phyloP scores from a whole-genome alignment of 1,140 invertebrate species.

The Mylabris phalerata region DNA sequence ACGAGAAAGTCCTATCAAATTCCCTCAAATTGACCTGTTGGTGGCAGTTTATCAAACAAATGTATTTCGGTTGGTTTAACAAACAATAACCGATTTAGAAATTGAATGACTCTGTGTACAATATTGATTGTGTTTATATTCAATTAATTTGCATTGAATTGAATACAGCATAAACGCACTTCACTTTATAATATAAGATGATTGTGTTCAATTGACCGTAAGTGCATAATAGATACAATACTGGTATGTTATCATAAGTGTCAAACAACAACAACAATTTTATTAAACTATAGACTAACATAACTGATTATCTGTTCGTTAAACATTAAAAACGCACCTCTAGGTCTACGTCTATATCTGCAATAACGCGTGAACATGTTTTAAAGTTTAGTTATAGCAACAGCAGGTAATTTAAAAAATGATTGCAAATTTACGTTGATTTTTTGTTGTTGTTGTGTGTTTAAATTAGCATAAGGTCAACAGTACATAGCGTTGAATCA shows the following conservation, averaged over 20 bases:
- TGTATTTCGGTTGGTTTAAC: slow-evolving; percentile 22
- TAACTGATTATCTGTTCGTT: slow-evolving; percentile 13
- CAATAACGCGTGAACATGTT: no score
- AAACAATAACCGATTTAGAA: slow-evolving; percentile 30
- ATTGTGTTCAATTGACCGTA: slow-evolving; percentile 26
- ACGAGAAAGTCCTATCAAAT: no score
- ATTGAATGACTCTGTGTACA: slow-evolving; percentile 24
- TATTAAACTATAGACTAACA: slow-evolving; percentile 15
- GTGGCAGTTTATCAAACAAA: no score
- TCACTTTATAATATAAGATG: slow-evolving; percentile 11
- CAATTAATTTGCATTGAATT: slow-evolving; percentile 33
- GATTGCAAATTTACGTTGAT: no score
- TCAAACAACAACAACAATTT: slow-evolving; percentile 22
- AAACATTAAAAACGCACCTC: no score
- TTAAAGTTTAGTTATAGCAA: no score
- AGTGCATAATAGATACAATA: slow-evolving; percentile 21
- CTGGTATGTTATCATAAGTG: slow-evolving; percentile 26
- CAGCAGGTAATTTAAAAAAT: no score
- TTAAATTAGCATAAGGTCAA: no score
- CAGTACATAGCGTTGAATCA: no score
- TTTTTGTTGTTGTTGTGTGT: no score
- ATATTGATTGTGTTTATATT: slow-evolving; percentile 14
- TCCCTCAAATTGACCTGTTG: no score
- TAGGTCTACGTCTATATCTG: no score
- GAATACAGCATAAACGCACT: slow-evolving; percentile 17